Conservation (phyloP, 2,797 vertebrate genomes). For the Cygnus olor region DNA sequence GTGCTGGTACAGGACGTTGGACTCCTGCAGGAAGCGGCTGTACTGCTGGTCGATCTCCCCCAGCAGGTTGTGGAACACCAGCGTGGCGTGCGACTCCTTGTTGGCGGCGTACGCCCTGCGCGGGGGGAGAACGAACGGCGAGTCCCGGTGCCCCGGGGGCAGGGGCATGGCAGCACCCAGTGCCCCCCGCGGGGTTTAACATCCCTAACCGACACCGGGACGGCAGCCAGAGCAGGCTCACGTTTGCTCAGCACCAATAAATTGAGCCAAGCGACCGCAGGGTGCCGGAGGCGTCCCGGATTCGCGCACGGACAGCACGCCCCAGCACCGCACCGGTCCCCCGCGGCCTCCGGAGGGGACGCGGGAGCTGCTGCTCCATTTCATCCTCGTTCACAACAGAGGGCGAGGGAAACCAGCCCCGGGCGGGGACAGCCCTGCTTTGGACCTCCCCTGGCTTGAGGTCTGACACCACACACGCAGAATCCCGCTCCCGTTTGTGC, state of each 20-base stretch:
- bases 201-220: too few species aligned
- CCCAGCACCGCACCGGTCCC: neutral
- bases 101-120: slow-evolving; percentile 93
- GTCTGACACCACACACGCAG: rapidly evolving
- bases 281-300: rapidly evolving
- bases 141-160: neutral
- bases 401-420: neutral
- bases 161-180: neutral
- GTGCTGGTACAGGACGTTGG: slow-evolving; percentile 97
- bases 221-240: neutral
- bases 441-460: rapidly evolving
- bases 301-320: rapidly evolving
- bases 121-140: neutral
- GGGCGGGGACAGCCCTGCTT: neutral
- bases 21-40: slow-evolving; percentile 97
- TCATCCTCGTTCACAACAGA: neutral
- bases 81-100: slow-evolving; percentile 95
- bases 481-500: rapidly evolving
- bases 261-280: rapidly evolving
- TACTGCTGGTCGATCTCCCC: slow-evolving; percentile 99
- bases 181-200: rapidly evolving
- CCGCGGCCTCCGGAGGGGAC: rapidly evolving
- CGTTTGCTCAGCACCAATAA: rapidly evolving
- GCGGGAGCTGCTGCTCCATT: neutral
- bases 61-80: slow-evolving; percentile 98